Evolutionary conservation across 2,888 invertebrate genomes (phyloP), one percentile per base, ranked within the genome.

Genomic region (Caradrina kadenii): DNA sequence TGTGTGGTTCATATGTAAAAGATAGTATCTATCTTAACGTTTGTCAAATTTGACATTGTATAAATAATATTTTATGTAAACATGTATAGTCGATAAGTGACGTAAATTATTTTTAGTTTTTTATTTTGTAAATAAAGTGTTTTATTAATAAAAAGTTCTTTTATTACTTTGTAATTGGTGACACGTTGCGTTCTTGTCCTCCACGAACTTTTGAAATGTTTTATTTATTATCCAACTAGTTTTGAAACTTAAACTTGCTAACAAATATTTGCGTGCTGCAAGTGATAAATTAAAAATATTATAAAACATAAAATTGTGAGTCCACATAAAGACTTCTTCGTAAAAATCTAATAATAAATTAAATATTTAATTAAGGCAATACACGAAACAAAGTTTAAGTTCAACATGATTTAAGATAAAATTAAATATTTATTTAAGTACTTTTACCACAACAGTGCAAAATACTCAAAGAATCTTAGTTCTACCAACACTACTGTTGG

Each of bases 11-110:
- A 67, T 55, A n/a, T 52, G n/a, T 66, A 26, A 58, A 53, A 50
- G 84, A 84, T 84, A 84, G 84, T 74, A 84, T 84, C 85, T 84
- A 84, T 84, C 84, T 81, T 78, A 26, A 6, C 42, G 74, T 84
- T 64, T 75, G 84, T 84, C 85, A 76, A 65, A 65, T 77, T 73
- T 79, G 85, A 84, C 83, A 71, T 63, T 60, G 5, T 70, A 65
- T 50, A 17, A 55, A 53, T 73, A 62, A 31, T 67, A 17, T 59
- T 50, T 3, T 45, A 48, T 62, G 17, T 58, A 22, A 45, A 74
- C 31, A 42, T 60, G 49, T 35, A 22, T 68, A 82, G 63, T 70
- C 26, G 39, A 0, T 75, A 66, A 77, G 63, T 17, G 7, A 67
- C 74, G 79, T 84, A 84, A 84, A 80, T 84, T 84, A 84, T 84